Evolutionary conservation across 2,113 vertebrate genomes (phyloP).

Genomic region (Phylloscopus trochilus): DNA sequence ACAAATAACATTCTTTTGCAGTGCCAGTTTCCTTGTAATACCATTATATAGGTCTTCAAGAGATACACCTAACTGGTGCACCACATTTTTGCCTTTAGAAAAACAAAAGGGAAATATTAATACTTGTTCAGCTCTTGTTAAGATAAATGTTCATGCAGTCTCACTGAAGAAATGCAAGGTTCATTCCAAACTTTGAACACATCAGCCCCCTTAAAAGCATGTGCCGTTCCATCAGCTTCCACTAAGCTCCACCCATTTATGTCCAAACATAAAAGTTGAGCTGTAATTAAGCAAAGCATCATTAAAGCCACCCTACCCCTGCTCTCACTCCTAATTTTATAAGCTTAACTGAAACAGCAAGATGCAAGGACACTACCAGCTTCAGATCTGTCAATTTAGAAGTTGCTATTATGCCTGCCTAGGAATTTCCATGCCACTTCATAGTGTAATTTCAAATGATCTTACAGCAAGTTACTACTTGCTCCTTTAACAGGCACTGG

Average conservation of each 20-base stretch:
- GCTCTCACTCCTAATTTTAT: not conserved
- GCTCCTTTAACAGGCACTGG: not conserved
- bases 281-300: slow-evolving; percentile 37
- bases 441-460: not conserved
- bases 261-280: not conserved
- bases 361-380: slow-evolving; percentile 62
- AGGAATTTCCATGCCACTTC: not conserved
- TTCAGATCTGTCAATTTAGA: not conserved
- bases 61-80: slow-evolving; percentile 90
- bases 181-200: slow-evolving; percentile 2
- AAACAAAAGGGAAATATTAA: not conserved
- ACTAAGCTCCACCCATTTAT: slow-evolving; percentile 21
- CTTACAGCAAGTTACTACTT: not conserved
- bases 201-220: slow-evolving; percentile 23
- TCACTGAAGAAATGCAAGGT: slow-evolving; percentile 1
- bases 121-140: not conserved
- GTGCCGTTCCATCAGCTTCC: slow-evolving; percentile 32
- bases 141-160: slow-evolving; percentile 14
- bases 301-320: slow-evolving; percentile 4
- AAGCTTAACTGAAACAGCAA: slow-evolving; percentile 10
- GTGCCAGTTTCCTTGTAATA: slow-evolving; percentile 89
- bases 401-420: not conserved
- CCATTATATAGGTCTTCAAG: slow-evolving; percentile 94
- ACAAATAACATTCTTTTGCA: slow-evolving; percentile 96
- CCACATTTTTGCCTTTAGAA: slow-evolving; percentile 88